phyloP scores from a whole-genome alignment of 2,113 vertebrate species.

The Mandrillus leucophaeus region DNA sequence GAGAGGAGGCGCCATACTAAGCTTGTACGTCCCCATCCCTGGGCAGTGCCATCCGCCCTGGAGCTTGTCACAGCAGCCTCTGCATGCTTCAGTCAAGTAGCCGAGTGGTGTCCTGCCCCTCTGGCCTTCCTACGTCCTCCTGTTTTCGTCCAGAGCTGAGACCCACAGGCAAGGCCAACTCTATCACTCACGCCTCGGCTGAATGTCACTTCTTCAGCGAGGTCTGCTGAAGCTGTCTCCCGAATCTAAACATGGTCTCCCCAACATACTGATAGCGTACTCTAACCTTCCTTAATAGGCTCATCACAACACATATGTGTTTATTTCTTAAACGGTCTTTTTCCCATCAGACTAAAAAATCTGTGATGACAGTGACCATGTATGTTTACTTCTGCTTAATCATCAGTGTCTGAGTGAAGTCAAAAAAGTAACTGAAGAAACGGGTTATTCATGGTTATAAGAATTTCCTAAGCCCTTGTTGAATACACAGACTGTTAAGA shows the following conservation, averaged over 20 bases:
- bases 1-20: background rate
- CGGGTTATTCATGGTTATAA: background rate
- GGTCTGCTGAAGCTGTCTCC: background rate
- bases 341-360: background rate
- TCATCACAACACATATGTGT: fast-evolving
- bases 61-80: background rate
- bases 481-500: background rate
- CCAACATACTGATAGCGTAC: too few relatives aligned
- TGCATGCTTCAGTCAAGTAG: too few relatives aligned
- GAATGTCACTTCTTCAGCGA: background rate
- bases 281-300: background rate
- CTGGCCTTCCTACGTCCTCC: background rate
- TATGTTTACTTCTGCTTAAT: background rate
- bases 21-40: background rate
- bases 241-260: background rate
- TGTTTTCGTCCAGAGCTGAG: background rate
- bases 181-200: background rate
- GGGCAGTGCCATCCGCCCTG: fast-evolving
- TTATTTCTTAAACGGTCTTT: background rate
- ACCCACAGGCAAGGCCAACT: background rate
- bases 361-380: background rate
- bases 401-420: background rate
- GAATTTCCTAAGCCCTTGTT: background rate
- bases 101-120: background rate
- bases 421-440: background rate